A percentile compares a stretch with the other conserved stretches of the same genome.
phyloP scores from a whole-genome alignment of 2,888 invertebrate genomes.

The Thymelicus sylvestris region DNA sequence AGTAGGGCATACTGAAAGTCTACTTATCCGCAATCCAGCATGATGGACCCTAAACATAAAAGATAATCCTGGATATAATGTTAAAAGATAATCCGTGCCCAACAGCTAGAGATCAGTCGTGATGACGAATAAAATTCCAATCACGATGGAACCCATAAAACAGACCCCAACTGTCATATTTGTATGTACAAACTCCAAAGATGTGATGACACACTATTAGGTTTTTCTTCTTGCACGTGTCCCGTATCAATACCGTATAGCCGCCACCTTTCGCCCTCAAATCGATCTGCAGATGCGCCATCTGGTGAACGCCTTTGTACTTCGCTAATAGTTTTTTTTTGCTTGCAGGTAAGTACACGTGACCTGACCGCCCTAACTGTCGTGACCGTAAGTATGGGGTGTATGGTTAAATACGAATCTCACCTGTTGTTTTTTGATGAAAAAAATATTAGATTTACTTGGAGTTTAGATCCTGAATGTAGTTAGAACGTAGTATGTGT shows the following conservation, averaged over 20 bases:
- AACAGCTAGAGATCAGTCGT: too few species aligned
- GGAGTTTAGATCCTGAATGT: too few species aligned
- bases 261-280: slow-evolving; percentile 39
- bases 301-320: slow-evolving; percentile 40
- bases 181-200: too few species aligned
- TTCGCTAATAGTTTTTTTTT: slow-evolving; percentile 44
- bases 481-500: too few species aligned
- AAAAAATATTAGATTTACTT: not conserved
- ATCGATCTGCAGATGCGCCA: slow-evolving; percentile 35
- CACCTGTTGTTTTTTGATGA: not conserved
- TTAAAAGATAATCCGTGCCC: too few species aligned
- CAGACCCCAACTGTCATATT: too few species aligned
- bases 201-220: not conserved
- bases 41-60: too few species aligned
- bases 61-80: too few species aligned
- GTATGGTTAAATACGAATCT: not conserved
- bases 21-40: too few species aligned
- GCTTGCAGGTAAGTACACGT: slow-evolving; percentile 45
- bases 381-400: slow-evolving; percentile 22
- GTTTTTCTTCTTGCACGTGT: slow-evolving; percentile 21
- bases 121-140: too few species aligned
- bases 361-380: slow-evolving; percentile 30
- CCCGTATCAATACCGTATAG: slow-evolving; percentile 32
- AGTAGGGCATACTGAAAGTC: too few species aligned
- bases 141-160: too few species aligned